Base-by-base conservation (phyloP, 1,140 invertebrate species). In the Eueides isabella region DNA sequence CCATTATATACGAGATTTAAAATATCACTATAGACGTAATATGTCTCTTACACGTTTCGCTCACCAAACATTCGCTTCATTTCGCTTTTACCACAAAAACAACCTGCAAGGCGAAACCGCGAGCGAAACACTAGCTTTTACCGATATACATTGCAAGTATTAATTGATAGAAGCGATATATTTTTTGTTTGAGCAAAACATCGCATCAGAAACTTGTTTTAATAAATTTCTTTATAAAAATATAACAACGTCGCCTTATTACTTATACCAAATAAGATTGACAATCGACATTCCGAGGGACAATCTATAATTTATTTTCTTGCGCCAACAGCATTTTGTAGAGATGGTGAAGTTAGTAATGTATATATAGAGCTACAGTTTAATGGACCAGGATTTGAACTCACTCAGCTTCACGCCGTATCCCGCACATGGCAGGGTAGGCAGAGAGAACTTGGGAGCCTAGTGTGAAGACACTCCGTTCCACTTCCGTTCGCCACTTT, bases 261-360 rank as follows among this genome's bases (percentile, higher is more conserved):
- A 55, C 19, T 55, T 23, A 26, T 55, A 26, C 19, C 48, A 55
- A 55, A 55, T 55, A 55, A 48, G 41, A 48, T 48, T 48, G 41
- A 16, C 41, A 19, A 55, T 23, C 19, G 12, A 55, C 48, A 55
- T 55, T 55, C 48, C 23, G 12, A 9, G 26, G n/a, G 23, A 7
- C 23, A 26, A 23, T 55, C 23, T 48, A 16, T 48, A 11, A 26
- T 23, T 55, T 44, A 44, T 44, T 44, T 44, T 44, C n/a, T 44
- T 19, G 41, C n/a, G n/a, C 2, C 41, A 38, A 44, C 41, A 19
- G 41, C n/a, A 44, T 44, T 44, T 38, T 38, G 14, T 38, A 19
- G 41, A 44, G 41, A 19, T 44, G n/a, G n/a, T 44, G n/a, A 44
- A 44, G 14, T 44, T n/a, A 16, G 41, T 38, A 9, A 33, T 33